Conservation (phyloP, 2,113 vertebrate genomes). For the Coreoperca whiteheadi region DNA sequence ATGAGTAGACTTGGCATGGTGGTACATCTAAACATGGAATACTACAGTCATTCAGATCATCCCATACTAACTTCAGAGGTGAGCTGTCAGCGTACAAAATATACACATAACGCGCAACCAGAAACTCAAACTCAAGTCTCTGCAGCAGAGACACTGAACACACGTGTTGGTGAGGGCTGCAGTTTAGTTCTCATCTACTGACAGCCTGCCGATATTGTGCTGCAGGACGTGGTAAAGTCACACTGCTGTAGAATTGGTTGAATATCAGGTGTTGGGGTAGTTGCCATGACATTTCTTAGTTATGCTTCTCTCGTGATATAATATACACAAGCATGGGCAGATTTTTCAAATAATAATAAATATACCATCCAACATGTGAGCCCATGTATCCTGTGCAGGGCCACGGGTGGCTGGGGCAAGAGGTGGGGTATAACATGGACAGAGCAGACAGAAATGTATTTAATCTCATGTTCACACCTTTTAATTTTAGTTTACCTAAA, state of each 20-base stretch:
- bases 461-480: slow-evolving; percentile 8
- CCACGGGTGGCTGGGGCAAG: not conserved
- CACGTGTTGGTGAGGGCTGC: not conserved
- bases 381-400: not conserved
- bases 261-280: slow-evolving; percentile 12
- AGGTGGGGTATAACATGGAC: not conserved
- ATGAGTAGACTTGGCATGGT: not conserved
- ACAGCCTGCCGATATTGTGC: slow-evolving; percentile 29
- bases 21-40: not conserved
- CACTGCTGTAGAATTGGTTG: slow-evolving; percentile 12
- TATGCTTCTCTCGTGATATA: not conserved
- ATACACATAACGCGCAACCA: slow-evolving; percentile 1
- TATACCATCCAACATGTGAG: not conserved
- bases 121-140: slow-evolving; percentile 21
- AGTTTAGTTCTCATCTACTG: slow-evolving; percentile 38
- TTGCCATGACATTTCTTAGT: slow-evolving; percentile 23
- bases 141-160: slow-evolving; percentile 6
- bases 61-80: not conserved
- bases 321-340: not conserved
- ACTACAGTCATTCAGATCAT: slow-evolving; percentile 8
- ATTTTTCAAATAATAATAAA: slow-evolving; percentile 36
- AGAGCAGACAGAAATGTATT: not conserved
- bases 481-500: slow-evolving; percentile 1
- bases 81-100: not conserved
- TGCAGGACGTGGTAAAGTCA: slow-evolving; percentile 12